Evolutionary conservation across 1,140 invertebrate genomes (phyloP).

Genomic region (Bilobella aurantiaca): DNA sequence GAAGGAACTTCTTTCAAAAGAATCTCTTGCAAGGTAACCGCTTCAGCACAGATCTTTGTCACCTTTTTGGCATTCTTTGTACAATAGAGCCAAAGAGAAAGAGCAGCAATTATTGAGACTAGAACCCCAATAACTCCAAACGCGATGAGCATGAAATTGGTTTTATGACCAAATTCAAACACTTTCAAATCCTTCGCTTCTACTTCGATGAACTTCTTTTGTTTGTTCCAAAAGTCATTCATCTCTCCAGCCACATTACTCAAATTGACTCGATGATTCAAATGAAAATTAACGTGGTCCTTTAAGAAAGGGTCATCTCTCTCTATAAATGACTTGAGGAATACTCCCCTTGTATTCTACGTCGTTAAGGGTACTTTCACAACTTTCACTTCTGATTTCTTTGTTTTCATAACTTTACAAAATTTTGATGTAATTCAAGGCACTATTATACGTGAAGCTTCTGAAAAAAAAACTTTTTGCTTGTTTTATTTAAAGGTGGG

Average conservation of each 20-base stretch:
- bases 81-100: not conserved
- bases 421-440: too few relatives aligned
- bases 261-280: not conserved
- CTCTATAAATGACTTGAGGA: not conserved
- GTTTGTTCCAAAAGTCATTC: not conserved
- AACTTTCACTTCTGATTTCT: too few relatives aligned
- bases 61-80: not conserved
- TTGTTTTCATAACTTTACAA: too few relatives aligned
- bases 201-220: not conserved
- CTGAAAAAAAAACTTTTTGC: too few relatives aligned
- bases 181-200: not conserved
- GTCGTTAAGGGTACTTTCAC: slow-evolving; percentile 14
- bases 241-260: not conserved
- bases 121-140: not conserved
- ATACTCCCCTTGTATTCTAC: slow-evolving; percentile 5
- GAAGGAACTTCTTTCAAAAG: not conserved
- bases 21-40: not conserved
- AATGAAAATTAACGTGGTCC: not conserved
- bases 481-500: too few relatives aligned
- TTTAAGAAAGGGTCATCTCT: slow-evolving; percentile 7
- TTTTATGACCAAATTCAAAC: slow-evolving; percentile 5
- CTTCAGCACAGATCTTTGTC: not conserved
- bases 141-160: not conserved
- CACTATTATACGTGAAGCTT: too few relatives aligned
- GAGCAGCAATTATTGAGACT: not conserved